Evolutionary conservation across 64 coral and sea anemone species (phyloP).

Genomic region (Montipora sp.): DNA sequence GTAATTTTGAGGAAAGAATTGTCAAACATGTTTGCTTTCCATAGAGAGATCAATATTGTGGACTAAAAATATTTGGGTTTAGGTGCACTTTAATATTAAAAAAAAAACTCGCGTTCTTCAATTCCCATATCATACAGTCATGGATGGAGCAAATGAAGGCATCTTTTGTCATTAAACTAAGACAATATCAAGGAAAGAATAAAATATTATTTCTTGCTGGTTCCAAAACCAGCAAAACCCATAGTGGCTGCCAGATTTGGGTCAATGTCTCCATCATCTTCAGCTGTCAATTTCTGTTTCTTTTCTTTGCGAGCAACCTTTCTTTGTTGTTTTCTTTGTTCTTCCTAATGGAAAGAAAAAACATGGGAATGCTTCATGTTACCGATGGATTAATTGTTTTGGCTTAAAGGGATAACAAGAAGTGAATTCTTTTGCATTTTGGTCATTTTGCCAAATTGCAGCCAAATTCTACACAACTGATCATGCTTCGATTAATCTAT

Average conservation of each 20-base stretch:
- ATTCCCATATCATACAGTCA: not conserved
- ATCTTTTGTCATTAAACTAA: not conserved
- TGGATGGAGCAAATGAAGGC: not conserved
- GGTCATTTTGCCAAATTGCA: no score
- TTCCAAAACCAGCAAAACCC: slow-evolving; percentile 94
- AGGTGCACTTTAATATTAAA: no score
- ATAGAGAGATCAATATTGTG: no score
- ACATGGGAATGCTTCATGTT: not conserved
- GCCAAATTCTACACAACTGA: no score
- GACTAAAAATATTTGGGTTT: no score
- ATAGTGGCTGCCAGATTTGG: slow-evolving; percentile 85
- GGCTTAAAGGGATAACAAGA: no score
- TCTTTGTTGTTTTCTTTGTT: slow-evolving; percentile 81
- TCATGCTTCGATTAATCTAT: no score
- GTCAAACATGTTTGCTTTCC: no score
- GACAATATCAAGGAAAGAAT: not conserved
- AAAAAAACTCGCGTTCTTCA: no score
- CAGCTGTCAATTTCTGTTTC: slow-evolving; percentile 71
- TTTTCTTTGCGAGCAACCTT: slow-evolving; percentile 90
- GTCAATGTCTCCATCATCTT: slow-evolving; percentile 72
- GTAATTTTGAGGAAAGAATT: no score
- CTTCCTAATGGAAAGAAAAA: slow-evolving; percentile 60
- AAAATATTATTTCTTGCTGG: slow-evolving; percentile 72
- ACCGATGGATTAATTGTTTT: no score
- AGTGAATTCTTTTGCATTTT: no score